phyloP scores from a whole-genome alignment of 92 coral and sea anemone genomes.

The Virgularia gustaviana region DNA sequence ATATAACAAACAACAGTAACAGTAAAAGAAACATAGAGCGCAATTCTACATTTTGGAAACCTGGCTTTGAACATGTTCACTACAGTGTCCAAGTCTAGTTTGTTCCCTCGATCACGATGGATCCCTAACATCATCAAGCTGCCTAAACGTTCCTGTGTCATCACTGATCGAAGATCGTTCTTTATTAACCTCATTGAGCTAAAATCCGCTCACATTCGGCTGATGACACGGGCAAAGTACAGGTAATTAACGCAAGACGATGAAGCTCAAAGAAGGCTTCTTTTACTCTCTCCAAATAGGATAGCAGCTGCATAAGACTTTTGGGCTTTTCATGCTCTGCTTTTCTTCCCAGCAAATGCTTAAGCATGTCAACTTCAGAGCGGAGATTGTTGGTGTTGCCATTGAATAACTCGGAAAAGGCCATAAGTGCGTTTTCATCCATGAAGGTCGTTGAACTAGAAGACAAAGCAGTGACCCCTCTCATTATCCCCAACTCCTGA shows the following conservation, averaged over 20 bases:
- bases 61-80: constrained; percentile 7
- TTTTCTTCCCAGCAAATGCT: constrained; percentile 14
- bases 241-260: not conserved
- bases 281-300: not conserved
- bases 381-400: not conserved
- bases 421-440: constrained; percentile 1
- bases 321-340: not conserved
- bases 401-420: constrained; percentile 3
- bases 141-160: constrained; percentile 14
- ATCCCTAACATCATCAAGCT: constrained; percentile 8
- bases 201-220: constrained; percentile 11
- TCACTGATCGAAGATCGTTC: constrained; percentile 9
- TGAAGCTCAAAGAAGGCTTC: constrained; percentile 23
- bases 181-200: constrained; percentile 13
- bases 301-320: not conserved
- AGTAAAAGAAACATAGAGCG: too few relatives aligned
- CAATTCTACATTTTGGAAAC: constrained; percentile 8
- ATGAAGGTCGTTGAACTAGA: not conserved
- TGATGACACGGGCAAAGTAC: constrained; percentile 10
- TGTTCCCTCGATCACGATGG: constrained; percentile 13
- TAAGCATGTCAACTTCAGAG: constrained; percentile 4
- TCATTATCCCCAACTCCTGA: constrained; percentile 5
- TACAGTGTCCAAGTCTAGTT: constrained; percentile 6
- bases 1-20: not conserved
- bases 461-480: constrained; percentile 7